Evolutionary conservation across 2,113 vertebrate genomes (phyloP).

Genomic region (Eonycteris spelaea): DNA sequence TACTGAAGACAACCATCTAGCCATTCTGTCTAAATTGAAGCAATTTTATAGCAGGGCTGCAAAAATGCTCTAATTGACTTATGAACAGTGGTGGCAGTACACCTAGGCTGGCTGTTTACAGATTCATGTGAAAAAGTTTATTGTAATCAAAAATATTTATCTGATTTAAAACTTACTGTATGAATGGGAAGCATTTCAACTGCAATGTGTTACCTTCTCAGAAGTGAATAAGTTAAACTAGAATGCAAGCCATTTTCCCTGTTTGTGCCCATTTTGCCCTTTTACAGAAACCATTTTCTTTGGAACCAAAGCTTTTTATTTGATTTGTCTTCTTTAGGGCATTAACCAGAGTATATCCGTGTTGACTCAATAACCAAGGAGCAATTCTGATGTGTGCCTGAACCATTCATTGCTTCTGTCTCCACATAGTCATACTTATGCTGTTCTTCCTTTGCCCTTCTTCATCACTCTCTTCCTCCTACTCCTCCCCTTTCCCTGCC

Average conservation of each 20-base stretch:
- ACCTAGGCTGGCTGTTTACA: background rate
- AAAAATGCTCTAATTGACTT: background rate
- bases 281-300: background rate
- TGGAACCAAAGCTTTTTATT: background rate
- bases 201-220: background rate
- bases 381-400: background rate
- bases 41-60: background rate
- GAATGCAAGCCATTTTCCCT: background rate
- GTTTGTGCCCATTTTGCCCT: background rate
- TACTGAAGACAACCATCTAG: background rate
- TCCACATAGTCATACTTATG: background rate
- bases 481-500: background rate
- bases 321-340: background rate
- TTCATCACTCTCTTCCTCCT: background rate
- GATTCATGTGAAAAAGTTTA: background rate
- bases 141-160: constrained; percentile 8
- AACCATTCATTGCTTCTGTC: background rate
- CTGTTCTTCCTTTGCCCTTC: background rate
- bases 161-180: background rate
- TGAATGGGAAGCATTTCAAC: background rate
- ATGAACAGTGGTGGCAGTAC: background rate
- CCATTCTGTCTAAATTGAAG: background rate
- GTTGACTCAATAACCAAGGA: background rate
- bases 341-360: background rate
- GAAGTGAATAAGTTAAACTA: background rate